phyloP scores from a whole-genome alignment of 2,113 vertebrate species.

The Sterna hirundo region DNA sequence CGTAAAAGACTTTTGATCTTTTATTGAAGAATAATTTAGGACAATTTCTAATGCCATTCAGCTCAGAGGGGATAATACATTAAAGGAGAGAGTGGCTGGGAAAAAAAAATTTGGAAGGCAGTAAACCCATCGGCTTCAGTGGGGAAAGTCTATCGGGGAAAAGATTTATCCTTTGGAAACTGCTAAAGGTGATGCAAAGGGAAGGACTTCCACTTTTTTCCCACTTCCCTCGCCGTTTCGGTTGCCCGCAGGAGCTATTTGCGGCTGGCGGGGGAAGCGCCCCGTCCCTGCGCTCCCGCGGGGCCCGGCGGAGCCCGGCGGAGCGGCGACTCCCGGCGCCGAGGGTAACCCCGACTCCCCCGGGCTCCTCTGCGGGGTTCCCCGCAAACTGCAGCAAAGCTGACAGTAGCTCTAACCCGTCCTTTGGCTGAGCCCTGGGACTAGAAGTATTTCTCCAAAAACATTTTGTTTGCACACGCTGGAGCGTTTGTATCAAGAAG shows the following conservation, averaged over 20 bases:
- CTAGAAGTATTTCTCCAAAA: neutral
- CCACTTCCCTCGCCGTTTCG: rapidly evolving
- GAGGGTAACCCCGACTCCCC: neutral
- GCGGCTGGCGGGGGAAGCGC: too few relatives aligned
- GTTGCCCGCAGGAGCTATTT: too few relatives aligned
- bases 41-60: neutral
- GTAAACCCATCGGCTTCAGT: rapidly evolving
- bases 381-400: neutral
- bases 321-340: neutral
- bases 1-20: neutral
- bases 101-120: too few relatives aligned
- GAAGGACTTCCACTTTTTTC: too few relatives aligned
- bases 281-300: neutral
- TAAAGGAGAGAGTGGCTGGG: neutral
- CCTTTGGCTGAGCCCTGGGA: neutral
- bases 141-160: neutral
- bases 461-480: neutral
- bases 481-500: neutral
- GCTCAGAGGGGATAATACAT: neutral
- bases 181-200: neutral
- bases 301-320: neutral
- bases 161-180: neutral
- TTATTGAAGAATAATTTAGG: neutral
- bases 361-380: neutral
- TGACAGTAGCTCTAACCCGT: neutral